Evolutionary conservation across 2,113 vertebrate genomes (phyloP).

Genomic region (Aegithalos caudatus): DNA sequence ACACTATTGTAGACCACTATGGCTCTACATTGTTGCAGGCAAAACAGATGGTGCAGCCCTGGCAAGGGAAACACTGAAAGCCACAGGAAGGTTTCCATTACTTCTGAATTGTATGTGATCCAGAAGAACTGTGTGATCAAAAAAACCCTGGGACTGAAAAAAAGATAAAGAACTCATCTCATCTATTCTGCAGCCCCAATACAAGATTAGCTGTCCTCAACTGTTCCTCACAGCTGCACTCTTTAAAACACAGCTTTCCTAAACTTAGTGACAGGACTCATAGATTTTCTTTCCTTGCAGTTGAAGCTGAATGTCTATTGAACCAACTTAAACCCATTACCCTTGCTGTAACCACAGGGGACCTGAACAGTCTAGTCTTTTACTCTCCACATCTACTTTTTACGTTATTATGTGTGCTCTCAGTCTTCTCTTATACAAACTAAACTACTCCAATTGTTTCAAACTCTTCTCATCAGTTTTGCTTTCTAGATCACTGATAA

Average conservation of each 20-base stretch:
- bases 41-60: neutral
- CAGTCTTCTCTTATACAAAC: constrained; percentile 44
- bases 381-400: constrained; percentile 26
- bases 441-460: constrained; percentile 56
- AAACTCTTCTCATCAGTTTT: constrained; percentile 37
- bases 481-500: constrained; percentile 35
- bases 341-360: constrained; percentile 26
- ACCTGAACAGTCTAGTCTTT: constrained; percentile 38
- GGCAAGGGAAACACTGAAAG: neutral
- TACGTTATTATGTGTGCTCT: constrained; percentile 28
- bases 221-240: neutral
- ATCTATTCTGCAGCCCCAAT: neutral
- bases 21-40: neutral
- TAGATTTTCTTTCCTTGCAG: constrained; percentile 36
- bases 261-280: constrained; percentile 21
- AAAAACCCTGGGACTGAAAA: neutral
- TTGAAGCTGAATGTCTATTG: constrained; percentile 31
- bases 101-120: neutral
- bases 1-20: neutral
- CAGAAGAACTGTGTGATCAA: neutral
- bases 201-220: constrained; percentile 6
- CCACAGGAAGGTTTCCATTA: neutral
- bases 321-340: constrained; percentile 50
- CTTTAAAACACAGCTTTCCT: constrained; percentile 27
- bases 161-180: neutral